Base-by-base conservation (phyloP, 2,888 invertebrate genomes). In the Priapulus caudatus region DNA sequence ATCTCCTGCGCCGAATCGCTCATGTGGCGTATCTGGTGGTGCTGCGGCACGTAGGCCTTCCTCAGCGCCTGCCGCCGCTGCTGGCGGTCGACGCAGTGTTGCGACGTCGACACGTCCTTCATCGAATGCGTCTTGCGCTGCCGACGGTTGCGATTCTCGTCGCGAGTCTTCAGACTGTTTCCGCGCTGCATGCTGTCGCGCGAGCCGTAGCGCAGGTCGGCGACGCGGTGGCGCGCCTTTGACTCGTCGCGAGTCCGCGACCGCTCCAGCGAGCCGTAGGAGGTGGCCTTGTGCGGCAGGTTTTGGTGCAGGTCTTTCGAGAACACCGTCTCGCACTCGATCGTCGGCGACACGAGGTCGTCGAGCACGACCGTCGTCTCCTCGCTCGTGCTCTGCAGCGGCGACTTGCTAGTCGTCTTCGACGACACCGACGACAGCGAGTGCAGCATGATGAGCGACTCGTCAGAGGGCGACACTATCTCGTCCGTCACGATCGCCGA, bases 301-400 rank as follows among this genome's bases (percentile, higher is more conserved):
- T 33, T 10, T 33, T 33, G 10, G 33, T 10, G 33, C n/a, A 33
- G n/a, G n/a, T 33, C 33, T n/a, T 33, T 33, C 33, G 10, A n/a
- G n/a, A 33, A 33, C n/a, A 33, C 33, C 33, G 33, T 33, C 33
- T 33, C 33, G n/a, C 33, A 33, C n/a, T 33, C 33, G 33, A 33
- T 33, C 10, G 33, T 33, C n/a, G 33, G 33, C n/a, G 33, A 33
- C 10, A 33, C n/a, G 33, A 33, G 33, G n/a, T 33, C 33, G 33
- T 33, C 33, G 10, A 33, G 33, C n/a, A 33, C 33, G n/a, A 33
- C 33, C 10, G 33, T 33, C n/a, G 33, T 33, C n/a, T 33, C 33
- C 33, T 33, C 33, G 33, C 33, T 33, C 10, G 33, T 33, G 10
- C 10, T n/a, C n/a, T n/a, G n/a, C n/a, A n/a, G n/a, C n/a, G n/a